Evolutionary conservation across 2,888 invertebrate genomes (phyloP), one percentile per base, ranked within the genome.

Genomic region (Drosophila robusta): DNA sequence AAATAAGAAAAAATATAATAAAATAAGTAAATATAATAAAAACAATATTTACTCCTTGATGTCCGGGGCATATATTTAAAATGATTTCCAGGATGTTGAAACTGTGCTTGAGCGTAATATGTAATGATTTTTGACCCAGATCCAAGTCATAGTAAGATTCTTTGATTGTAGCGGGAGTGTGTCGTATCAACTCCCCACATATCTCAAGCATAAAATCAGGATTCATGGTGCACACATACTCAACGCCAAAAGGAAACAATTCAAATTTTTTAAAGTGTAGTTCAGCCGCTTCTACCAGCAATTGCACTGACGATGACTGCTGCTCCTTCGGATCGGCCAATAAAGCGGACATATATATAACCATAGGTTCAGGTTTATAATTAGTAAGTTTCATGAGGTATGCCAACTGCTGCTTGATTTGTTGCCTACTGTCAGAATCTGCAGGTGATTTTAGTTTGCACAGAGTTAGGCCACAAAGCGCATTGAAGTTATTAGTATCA

Each of bases 141-240:
- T 75, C 68, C 4, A 77, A 9, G 0, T 72, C 63, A 6, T 80
- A 54, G 22, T 78, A 68, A 6, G 76, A 66, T 26, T 81, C 84
- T 75, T 93, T 93, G 18, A 94, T 93, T 75, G 94, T 94, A 47
- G 94, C 94, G 0, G 97, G 96, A 84, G 96, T 93, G 88, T 96
- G 96, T 58, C 95, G 93, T 64, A 97, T 94, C 87, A 96, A 95
- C 86, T 97, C 96, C 65, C 95, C 94, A 51, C 95, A 95, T 12
- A 98, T 94, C 80, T 96, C 95, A 12, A 98, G 91, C 58, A 98
- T 93, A 89, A 98, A 96, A 92, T 97, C 97, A 0, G 98, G 97
- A 92, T 99, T 96, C 49, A 99, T 93, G 50, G 93, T 92, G 68
- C 94, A 94, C 44, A 97, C 93, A 91, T 97, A 98, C 6, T 94